Percentiles rank a stretch among this genome's conserved stretches.
phyloP scores from a whole-genome alignment of 2,888 invertebrate species.

The Diarsia dahlii region DNA sequence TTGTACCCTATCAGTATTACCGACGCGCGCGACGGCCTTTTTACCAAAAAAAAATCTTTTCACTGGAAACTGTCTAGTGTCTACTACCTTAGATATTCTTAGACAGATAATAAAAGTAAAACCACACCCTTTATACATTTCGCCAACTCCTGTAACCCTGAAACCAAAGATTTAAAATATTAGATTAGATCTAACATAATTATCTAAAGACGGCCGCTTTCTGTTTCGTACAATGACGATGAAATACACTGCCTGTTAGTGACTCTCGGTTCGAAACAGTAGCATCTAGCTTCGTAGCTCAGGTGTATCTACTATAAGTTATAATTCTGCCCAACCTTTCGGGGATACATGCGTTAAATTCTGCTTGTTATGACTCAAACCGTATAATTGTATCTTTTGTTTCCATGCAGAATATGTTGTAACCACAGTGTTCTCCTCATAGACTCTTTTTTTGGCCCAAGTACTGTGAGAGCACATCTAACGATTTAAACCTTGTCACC shows the following conservation, averaged over 20 bases:
- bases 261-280: too few relatives aligned
- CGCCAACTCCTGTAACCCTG: slow-evolving; percentile 5
- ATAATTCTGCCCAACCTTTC: background rate
- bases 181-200: background rate
- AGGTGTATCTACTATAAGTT: too few relatives aligned
- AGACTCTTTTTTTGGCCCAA: background rate
- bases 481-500: background rate
- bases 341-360: too few relatives aligned
- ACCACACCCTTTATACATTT: background rate
- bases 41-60: too few relatives aligned
- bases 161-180: background rate
- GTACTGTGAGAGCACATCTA: background rate
- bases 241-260: too few relatives aligned
- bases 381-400: too few relatives aligned
- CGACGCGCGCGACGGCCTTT: too few relatives aligned
- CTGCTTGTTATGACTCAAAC: background rate
- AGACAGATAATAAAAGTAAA: background rate
- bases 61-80: too few relatives aligned
- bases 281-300: too few relatives aligned
- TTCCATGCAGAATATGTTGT: too few relatives aligned
- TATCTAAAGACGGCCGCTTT: background rate
- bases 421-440: background rate
- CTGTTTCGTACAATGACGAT: background rate
- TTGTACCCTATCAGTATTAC: too few relatives aligned
- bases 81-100: too few relatives aligned